Evolutionary conservation across 2,797 vertebrate genomes (phyloP).

Genomic region (Chiropotes sagulatus): DNA sequence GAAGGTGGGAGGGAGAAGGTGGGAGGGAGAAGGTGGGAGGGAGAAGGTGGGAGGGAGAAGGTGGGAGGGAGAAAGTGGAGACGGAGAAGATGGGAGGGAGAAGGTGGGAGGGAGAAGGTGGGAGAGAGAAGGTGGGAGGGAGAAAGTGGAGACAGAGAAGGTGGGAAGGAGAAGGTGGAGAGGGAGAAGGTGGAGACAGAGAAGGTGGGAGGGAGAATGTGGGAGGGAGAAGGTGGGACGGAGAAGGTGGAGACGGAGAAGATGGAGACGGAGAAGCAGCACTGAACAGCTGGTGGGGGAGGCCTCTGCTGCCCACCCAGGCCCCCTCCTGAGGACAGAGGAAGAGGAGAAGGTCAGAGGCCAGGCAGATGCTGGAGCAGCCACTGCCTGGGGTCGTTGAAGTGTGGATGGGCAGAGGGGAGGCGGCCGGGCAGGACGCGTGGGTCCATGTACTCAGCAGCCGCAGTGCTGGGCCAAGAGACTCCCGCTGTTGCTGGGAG

Average conservation of each 20-base stretch:
- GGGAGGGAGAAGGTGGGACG: neutral
- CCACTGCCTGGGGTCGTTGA: too few species aligned
- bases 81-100: neutral
- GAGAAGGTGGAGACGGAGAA: fast-evolving
- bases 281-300: too few species aligned
- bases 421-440: too few species aligned
- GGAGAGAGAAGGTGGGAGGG: fast-evolving
- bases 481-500: neutral
- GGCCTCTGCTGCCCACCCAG: too few species aligned
- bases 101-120: neutral
- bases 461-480: neutral
- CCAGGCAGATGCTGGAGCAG: neutral
- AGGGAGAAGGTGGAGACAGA: neutral
- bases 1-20: too few species aligned
- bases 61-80: neutral
- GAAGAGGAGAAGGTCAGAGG: neutral
- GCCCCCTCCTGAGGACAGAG: neutral
- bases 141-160: neutral
- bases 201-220: neutral
- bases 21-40: fast-evolving
- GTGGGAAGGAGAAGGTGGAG: neutral
- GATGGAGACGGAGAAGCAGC: too few species aligned
- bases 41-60: too few species aligned
- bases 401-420: too few species aligned
- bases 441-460: neutral